Evolutionary conservation across 2,797 vertebrate species (phyloP).

Genomic region (Menidia menidia): DNA sequence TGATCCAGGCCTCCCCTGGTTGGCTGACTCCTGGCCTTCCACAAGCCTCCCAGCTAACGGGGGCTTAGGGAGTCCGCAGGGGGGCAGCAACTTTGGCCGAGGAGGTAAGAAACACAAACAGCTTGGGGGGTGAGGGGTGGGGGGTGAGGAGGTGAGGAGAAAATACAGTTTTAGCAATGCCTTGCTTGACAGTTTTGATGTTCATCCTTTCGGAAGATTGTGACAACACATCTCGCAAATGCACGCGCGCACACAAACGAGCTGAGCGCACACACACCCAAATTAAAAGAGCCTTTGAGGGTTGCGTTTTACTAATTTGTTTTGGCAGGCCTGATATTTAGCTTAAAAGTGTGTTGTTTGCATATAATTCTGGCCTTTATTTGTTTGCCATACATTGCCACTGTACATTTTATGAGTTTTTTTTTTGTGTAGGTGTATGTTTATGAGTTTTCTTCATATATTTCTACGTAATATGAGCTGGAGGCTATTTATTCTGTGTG

Average conservation of each 20-base stretch:
- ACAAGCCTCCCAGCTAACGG: conserved; percentile 93
- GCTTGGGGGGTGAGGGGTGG: conserved; percentile 5
- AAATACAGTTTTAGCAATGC: conserved; percentile 56
- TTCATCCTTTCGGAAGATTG: conserved; percentile 63
- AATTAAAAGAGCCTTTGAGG: conserved; percentile 76
- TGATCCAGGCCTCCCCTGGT: conserved; percentile 92
- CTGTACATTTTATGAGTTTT: conserved; percentile 31
- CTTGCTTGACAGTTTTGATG: conserved; percentile 69
- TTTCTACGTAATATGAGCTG: conserved; percentile 47
- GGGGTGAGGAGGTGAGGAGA: neutral
- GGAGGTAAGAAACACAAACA: conserved; percentile 85
- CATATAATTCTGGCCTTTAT: conserved; percentile 36
- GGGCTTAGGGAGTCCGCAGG: conserved; percentile 89
- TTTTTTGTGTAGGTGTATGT: conserved; percentile 16
- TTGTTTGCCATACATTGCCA: conserved; percentile 23
- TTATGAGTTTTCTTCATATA: conserved; percentile 25
- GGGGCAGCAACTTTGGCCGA: conserved; percentile 90
- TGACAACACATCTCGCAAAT: conserved; percentile 64
- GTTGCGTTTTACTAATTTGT: conserved; percentile 67
- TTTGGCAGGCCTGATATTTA: conserved; percentile 73
- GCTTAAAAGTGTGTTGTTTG: conserved; percentile 49
- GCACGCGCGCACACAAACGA: conserved; percentile 45
- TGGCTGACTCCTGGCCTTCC: conserved; percentile 96
- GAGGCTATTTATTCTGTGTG: conserved; percentile 35
- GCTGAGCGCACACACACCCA: conserved; percentile 42